Evolutionary conservation across 2,888 invertebrate species (phyloP), one percentile per base, ranked within the genome.

Genomic region (Girardia tigrina): DNA sequence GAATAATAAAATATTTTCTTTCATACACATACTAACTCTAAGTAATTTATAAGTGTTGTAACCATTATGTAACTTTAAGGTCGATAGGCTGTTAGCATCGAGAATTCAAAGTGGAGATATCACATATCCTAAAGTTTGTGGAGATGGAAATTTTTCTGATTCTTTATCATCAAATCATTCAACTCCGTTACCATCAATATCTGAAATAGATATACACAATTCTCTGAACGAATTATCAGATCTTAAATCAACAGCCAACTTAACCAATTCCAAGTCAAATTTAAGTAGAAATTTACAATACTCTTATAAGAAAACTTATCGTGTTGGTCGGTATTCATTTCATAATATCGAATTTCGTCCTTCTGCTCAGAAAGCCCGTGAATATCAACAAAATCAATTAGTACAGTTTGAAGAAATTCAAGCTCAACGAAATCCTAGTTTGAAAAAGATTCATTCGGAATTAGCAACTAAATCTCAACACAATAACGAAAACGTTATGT

Each of bases 341-440:
- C 56, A 56, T n/a, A 56, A 56, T n/a, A 56, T 56, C n/a, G 56
- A 56, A 56, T 56, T 56, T 56, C 56, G 56, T 23, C 56, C 56
- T 4, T n/a, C 56, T 56, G 56, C 56, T 12, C 56, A 56, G n/a
- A 56, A 56, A n/a, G 56, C 56, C 6, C 56, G 56, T 8, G 56
- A 56, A n/a, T 56, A 56, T 56, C 56, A 56, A 56, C 56, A 56
- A 56, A 56, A 56, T 56, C 56, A 56, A 56, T 56, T 56, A 16
- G 56, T 56, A n/a, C 56, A 56, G n/a, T 56, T 56, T n/a, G 56
- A 56, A 56, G 56, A 56, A 56, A 56, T 56, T 56, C 56, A 56
- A n/a, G 56, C 56, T 56, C 56, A 56, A 56, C n/a, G 56, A 56
- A 56, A 56, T 56, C 56, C 56, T 20, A 56, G 23, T 56, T 56